phyloP scores from a whole-genome alignment of 2,888 invertebrate species.

The Rhaphigaster nebulosa region DNA sequence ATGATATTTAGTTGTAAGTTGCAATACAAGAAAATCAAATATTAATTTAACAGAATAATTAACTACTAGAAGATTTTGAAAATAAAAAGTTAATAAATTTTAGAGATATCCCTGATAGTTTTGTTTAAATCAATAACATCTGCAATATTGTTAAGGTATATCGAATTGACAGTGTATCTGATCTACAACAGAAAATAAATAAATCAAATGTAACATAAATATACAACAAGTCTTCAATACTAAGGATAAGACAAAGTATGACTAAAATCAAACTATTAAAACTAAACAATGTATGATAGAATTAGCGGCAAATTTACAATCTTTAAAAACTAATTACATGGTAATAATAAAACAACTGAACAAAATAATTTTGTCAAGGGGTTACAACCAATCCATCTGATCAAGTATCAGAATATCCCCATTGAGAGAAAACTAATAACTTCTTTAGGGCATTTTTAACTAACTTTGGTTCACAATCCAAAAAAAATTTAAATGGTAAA shows the following conservation, averaged over 20 bases:
- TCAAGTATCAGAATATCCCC: not conserved
- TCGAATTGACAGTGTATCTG: not conserved
- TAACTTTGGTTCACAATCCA: not conserved
- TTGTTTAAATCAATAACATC: not conserved
- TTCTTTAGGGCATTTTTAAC: not conserved
- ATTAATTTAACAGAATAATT: not conserved
- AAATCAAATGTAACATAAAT: not conserved
- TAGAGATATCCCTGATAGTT: not conserved
- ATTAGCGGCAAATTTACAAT: not conserved
- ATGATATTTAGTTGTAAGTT: not conserved
- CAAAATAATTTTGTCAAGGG: not conserved
- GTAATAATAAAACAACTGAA: not conserved
- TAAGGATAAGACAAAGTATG: not conserved
- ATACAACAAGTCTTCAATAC: not conserved
- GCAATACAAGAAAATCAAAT: not conserved
- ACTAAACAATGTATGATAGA: not conserved
- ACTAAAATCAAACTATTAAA: not conserved
- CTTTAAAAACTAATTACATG: not conserved
- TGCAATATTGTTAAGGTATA: not conserved
- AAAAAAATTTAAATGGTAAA: not conserved
- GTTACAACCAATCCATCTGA: not conserved
- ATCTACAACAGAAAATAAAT: not conserved
- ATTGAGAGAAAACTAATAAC: not conserved
- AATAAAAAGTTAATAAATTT: not conserved
- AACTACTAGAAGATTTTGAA: not conserved